Conservation (phyloP, 2,113 vertebrate genomes). For the Mesocricetus auratus region DNA sequence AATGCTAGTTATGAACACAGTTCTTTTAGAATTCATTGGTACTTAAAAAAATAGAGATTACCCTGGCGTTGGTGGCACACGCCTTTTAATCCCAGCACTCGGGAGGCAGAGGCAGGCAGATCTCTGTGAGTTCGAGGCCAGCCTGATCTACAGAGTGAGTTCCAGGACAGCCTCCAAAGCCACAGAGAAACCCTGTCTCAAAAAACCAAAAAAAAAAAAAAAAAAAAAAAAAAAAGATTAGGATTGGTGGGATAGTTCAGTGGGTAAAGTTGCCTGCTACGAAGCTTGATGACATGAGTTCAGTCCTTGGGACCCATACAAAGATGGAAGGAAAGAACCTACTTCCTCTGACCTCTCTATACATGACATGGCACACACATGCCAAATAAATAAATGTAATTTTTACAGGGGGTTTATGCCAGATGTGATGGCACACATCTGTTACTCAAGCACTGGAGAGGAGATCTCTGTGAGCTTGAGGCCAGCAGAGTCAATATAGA, state of each 20-base stretch:
- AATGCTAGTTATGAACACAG: constrained; percentile 29
- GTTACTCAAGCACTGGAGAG: neutral
- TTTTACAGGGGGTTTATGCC: neutral
- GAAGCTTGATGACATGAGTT: neutral
- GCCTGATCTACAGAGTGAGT: too few species aligned
- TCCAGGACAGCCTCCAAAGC: too few species aligned
- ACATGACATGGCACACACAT: too few species aligned
- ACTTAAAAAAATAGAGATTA: constrained; percentile 40
- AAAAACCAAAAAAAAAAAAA: too few species aligned
- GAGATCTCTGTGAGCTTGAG: neutral
- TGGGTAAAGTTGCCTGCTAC: neutral
- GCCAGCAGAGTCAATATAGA: neutral
- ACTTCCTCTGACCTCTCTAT: neutral
- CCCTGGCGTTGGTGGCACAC: too few species aligned
- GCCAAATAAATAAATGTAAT: neutral
- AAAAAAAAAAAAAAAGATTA: neutral
- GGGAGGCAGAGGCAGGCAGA: too few species aligned
- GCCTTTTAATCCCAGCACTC: too few species aligned
- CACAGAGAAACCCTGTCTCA: too few species aligned
- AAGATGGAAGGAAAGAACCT: neutral
- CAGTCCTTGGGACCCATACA: neutral
- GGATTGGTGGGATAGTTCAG: neutral
- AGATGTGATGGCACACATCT: neutral
- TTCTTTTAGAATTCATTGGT: constrained; percentile 56
- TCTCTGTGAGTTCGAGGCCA: too few species aligned